Conservation (phyloP, 2,113 vertebrate species). For the Romanogobio albipinnatus region DNA sequence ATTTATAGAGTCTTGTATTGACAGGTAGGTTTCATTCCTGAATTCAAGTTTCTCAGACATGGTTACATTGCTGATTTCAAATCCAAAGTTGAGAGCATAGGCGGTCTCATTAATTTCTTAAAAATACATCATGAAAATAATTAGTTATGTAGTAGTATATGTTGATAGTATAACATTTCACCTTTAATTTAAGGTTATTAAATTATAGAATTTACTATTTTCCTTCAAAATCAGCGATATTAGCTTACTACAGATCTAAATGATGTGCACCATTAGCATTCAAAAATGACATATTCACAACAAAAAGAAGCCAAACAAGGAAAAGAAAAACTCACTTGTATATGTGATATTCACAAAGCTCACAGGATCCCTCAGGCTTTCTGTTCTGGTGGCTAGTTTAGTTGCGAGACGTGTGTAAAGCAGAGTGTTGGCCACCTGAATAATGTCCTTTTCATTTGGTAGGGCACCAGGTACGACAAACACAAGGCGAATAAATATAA, state of each 20-base stretch:
- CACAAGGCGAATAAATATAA: conserved; percentile 5
- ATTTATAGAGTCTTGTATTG: conserved; percentile 30
- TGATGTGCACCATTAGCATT: too few species aligned
- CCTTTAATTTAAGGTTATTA: too few species aligned
- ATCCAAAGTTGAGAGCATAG: conserved; percentile 30
- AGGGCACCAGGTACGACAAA: background rate
- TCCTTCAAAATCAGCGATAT: too few species aligned
- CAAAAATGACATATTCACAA: background rate
- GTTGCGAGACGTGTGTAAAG: background rate
- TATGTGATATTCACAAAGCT: conserved; percentile 7
- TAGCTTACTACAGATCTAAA: too few species aligned
- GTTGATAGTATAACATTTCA: too few species aligned
- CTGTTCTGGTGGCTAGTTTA: background rate
- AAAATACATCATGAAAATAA: background rate
- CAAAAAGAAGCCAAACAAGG: background rate
- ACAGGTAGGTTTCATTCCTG: conserved; percentile 13
- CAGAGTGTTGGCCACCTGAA: background rate
- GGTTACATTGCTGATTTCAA: conserved; percentile 28
- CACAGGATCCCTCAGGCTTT: background rate
- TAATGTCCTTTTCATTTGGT: background rate
- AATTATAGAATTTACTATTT: too few species aligned
- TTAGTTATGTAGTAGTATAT: background rate
- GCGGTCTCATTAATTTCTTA: background rate
- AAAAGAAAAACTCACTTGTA: conserved; percentile 18
- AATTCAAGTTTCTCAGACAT: conserved; percentile 21